Evolutionary conservation across 2,888 invertebrate species (phyloP).

Genomic region (Aromia moschata): DNA sequence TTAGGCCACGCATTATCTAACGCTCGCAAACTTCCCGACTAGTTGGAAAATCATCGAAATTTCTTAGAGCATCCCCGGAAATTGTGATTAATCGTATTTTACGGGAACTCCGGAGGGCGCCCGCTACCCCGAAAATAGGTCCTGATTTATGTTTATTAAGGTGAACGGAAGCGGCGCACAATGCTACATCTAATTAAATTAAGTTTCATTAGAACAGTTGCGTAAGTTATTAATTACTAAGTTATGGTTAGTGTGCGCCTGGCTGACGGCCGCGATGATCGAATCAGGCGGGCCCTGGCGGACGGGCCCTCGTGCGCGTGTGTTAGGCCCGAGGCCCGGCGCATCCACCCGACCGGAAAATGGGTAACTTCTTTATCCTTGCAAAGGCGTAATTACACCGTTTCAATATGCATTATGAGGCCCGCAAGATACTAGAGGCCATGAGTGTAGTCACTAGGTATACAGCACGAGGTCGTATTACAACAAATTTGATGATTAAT

Average conservation of each 20-base stretch:
- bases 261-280: conserved; percentile 10
- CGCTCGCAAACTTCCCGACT: conserved; percentile 9
- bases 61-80: conserved; percentile 7
- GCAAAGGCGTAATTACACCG: too few relatives aligned
- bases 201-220: conserved; percentile 24
- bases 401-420: too few relatives aligned
- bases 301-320: not conserved
- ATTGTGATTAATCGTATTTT: conserved; percentile 20
- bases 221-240: conserved; percentile 26
- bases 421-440: too few relatives aligned
- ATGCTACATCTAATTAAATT: conserved; percentile 23
- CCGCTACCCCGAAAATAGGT: conserved; percentile 13
- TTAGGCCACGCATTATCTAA: conserved; percentile 11
- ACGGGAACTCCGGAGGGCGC: conserved; percentile 5
- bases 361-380: not conserved
- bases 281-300: conserved; percentile 9
- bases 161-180: conserved; percentile 19
- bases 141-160: conserved; percentile 27
- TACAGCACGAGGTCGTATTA: too few relatives aligned
- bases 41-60: conserved; percentile 18
- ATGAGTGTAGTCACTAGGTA: too few relatives aligned
- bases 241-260: conserved; percentile 11
- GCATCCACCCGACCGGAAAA: not conserved
- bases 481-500: too few relatives aligned
- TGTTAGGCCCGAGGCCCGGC: not conserved